Evolutionary conservation across 23 tunicate species (phyloP), one percentile per base, ranked within the genome.

Genomic region (Corella eumyota): DNA sequence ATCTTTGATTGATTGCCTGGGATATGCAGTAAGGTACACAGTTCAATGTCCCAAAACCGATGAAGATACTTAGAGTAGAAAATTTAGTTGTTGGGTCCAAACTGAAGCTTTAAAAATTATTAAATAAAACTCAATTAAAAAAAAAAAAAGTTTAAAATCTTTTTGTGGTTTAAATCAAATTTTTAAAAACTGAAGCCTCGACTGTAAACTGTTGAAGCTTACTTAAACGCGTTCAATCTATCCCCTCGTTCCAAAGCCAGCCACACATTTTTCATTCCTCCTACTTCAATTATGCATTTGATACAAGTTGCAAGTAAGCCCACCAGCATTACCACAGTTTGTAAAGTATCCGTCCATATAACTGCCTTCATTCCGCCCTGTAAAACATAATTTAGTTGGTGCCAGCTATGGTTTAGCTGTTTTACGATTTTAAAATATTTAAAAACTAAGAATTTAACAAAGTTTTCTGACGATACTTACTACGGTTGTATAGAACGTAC

Each of bases 291-390:
- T 2, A 53, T 25, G 1, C 68, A 29, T 59, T 66, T 60, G 22
- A 76, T 67, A 0, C 47, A 70, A 2, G 68, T 67, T 34, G 74
- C 74, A 1, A 67, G 1, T 20, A 47, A 15, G 17, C 83, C 83
- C 19, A 52, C 73, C 4, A 76, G 34, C 74, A 76, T 76, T 20
- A 76, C 58, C 11, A 58, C 47, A 6, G 83, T 48, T 58, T 76
- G 83, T 25, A 76, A 66, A 1, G 70, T 64, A 68, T 76, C 83
- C 15, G 83, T 76, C 83, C 83, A 76, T 1, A 76, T 68, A 2
- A 76, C 83, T 7, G 83, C 83, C 55, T 76, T 76, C 60, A 76
- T 76, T 24, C 83, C 83, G 2, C 83, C 83, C 83, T 76, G 35
- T 1, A 1, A n/a, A n/a, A n/a, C n/a, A n/a, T n/a, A n/a, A n/a